These are phyloP conservation scores for Zingel zingel DNA, from an alignment of 2,113 vertebrate genomes.

Conservation along the genomic window DNA sequence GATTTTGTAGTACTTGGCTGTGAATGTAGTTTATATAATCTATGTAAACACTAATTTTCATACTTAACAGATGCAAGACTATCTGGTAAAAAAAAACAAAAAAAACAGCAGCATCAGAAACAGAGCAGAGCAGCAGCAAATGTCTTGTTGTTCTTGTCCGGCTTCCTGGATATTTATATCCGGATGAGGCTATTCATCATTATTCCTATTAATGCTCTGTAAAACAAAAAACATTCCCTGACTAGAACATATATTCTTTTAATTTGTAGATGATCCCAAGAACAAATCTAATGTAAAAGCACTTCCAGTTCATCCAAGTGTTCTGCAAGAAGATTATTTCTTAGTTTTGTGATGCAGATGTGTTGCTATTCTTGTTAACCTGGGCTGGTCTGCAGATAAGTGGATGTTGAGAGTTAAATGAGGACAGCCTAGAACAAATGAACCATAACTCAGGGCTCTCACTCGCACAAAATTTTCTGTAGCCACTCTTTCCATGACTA, in stretches of 20 bases:
- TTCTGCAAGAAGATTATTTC: background rate
- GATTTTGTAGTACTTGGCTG: conserved; percentile 7
- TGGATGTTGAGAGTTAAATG: background rate
- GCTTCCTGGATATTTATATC: background rate
- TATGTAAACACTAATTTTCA: background rate
- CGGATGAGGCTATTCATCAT: background rate
- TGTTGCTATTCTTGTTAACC: background rate
- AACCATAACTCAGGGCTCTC: conserved; percentile 1
- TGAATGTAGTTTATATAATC: conserved; percentile 17
- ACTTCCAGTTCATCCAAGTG: background rate
- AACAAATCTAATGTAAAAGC: background rate
- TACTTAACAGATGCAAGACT: background rate
- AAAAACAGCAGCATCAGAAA: background rate
- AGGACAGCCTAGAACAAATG: conserved; percentile 22
- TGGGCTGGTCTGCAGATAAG: background rate
- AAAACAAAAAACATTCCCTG: background rate
- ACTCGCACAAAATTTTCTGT: conserved; percentile 23
- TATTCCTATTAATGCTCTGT: background rate
- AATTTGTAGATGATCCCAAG: background rate
- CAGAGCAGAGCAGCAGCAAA: background rate
- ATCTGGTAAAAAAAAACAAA: background rate
- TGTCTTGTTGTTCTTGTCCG: conserved; percentile 1
- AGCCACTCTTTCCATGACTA: conserved; percentile 49
- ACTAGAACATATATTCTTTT: background rate
- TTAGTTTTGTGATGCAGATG: background rate